These are phyloP conservation scores for Agelas oroides DNA, from an alignment of 37 sponge, comb jelly and placozoan species.

Conservation along the genomic window DNA sequence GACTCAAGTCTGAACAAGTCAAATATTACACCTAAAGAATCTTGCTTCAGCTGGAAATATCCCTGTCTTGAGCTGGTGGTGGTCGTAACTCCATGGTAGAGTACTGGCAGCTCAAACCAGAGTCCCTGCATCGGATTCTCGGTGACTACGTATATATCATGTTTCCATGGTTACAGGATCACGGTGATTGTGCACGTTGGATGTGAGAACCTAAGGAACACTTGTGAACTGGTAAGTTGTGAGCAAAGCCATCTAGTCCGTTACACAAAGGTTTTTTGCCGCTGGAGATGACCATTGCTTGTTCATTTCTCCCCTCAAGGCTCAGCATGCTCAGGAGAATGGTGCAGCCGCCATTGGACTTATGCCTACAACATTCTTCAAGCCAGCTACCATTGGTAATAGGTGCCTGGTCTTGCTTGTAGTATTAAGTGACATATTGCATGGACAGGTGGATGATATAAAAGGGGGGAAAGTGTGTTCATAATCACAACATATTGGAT, in stretches of 20 bases:
- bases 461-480: no score
- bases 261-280: no score
- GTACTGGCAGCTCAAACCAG: no score
- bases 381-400: slow-evolving; percentile 72
- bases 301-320: slow-evolving; percentile 13
- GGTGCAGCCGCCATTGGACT: slow-evolving; percentile 74
- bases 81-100: no score
- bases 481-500: no score
- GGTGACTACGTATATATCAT: no score
- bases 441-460: no score
- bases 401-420: no score
- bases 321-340: slow-evolving; percentile 63
- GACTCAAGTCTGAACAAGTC: neutral
- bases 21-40: no score
- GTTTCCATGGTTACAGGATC: slow-evolving; percentile 14
- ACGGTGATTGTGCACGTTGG: slow-evolving; percentile 85
- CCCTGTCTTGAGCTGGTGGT: neutral
- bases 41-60: neutral
- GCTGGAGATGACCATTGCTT: neutral
- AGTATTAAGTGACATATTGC: no score
- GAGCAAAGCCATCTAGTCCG: no score
- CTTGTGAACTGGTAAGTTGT: slow-evolving; percentile 80
- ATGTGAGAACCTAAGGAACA: slow-evolving; percentile 64
- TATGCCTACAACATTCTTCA: slow-evolving; percentile 72
- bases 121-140: no score